Evolutionary conservation across 2,888 invertebrate species (phyloP).

Genomic region (Merodon equestris): DNA sequence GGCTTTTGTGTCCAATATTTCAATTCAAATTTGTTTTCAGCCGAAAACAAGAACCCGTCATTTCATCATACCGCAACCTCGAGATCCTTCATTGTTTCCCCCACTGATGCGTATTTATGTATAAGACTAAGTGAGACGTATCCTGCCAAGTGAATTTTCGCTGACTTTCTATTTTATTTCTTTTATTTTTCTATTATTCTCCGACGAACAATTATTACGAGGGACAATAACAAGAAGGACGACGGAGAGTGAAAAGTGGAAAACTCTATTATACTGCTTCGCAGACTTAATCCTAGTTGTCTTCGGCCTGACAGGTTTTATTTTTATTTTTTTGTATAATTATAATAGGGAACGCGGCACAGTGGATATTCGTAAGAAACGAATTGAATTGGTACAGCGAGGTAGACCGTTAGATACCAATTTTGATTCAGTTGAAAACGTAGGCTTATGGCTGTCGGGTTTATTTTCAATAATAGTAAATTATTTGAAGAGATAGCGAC

Average conservation of each 20-base stretch:
- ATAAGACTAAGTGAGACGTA: constrained; percentile 2
- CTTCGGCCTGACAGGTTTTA: constrained; percentile 17
- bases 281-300: constrained; percentile 4
- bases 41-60: not conserved
- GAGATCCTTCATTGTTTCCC: constrained; percentile 4
- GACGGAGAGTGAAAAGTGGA: not conserved
- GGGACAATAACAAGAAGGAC: not conserved
- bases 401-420: not conserved
- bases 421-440: constrained; percentile 31
- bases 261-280: too few species aligned
- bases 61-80: constrained; percentile 14
- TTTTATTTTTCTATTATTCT: constrained; percentile 6
- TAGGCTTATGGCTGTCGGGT: constrained; percentile 30
- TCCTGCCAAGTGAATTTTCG: constrained; percentile 2
- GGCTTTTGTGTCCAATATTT: constrained; percentile 22
- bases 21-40: constrained; percentile 5
- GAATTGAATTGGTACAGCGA: constrained; percentile 2
- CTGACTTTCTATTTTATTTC: not conserved
- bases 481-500: constrained; percentile 21
- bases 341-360: too few species aligned
- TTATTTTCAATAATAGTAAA: constrained; percentile 43
- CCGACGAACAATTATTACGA: constrained; percentile 31
- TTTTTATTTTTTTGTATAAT: too few species aligned
- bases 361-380: too few species aligned
- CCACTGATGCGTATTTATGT: too few species aligned